A percentile compares a stretch with the other conserved stretches of the same genome.
These are phyloP conservation scores for Deroplatys truncata DNA, from an alignment of 2,888 invertebrate genomes.

Conservation along the genomic window DNA sequence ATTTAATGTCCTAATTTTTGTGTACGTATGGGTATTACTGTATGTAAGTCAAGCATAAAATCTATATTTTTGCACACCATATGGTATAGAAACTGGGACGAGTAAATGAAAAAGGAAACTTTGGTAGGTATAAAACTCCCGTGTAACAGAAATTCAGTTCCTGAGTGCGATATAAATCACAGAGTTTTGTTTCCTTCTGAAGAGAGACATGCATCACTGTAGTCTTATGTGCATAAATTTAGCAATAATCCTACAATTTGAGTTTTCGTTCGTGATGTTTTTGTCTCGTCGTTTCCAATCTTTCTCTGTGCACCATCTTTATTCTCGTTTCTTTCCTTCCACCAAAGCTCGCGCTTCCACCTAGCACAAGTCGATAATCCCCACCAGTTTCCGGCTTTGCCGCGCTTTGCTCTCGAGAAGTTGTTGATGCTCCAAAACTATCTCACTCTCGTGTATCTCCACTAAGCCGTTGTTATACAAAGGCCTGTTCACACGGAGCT, in stretches of 20 bases:
- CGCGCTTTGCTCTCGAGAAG: slow-evolving; percentile 3
- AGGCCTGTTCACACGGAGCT: not conserved
- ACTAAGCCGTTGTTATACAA: not conserved
- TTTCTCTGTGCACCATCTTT: not conserved
- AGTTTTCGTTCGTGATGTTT: not conserved
- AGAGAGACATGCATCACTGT: not conserved
- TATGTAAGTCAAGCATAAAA: not conserved
- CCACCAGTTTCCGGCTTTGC: slow-evolving; percentile 8
- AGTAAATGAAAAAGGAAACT: not conserved
- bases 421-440: slow-evolving; percentile 11
- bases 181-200: not conserved
- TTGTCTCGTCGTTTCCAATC: slow-evolving; percentile 3
- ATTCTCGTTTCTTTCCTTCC: not conserved
- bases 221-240: slow-evolving; percentile 5
- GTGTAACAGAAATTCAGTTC: not conserved
- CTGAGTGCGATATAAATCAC: not conserved
- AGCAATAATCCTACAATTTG: slow-evolving; percentile 17
- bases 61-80: not conserved
- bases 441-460: not conserved
- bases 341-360: not conserved
- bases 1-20: too few relatives aligned
- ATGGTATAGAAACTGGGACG: not conserved
- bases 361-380: slow-evolving; percentile 14
- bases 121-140: not conserved
- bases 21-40: too few relatives aligned